Evolutionary conservation across 1,140 invertebrate genomes (phyloP).

Genomic region (Sipha flava): DNA sequence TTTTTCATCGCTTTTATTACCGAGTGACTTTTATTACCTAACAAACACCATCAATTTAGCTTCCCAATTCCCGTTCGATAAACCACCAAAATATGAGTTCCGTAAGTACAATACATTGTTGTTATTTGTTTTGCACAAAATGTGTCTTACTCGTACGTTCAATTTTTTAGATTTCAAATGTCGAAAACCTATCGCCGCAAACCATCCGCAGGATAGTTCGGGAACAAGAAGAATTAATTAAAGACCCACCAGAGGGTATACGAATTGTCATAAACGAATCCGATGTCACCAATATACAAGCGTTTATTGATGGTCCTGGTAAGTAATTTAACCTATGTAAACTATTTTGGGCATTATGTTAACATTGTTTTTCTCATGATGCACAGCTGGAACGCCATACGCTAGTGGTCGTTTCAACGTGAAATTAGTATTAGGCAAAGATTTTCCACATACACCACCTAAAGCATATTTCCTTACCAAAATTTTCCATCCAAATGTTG

Average conservation of each 20-base stretch:
- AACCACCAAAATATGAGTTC: slow-evolving; percentile 2
- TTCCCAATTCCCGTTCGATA: not conserved
- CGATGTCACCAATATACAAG: slow-evolving; percentile 87
- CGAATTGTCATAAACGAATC: slow-evolving; percentile 79
- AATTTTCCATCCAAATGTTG: slow-evolving; percentile 97
- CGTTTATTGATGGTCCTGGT: slow-evolving; percentile 80
- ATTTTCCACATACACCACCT: slow-evolving; percentile 85
- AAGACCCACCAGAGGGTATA: slow-evolving; percentile 78
- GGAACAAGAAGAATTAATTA: slow-evolving; percentile 68
- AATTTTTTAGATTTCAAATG: slow-evolving; percentile 63
- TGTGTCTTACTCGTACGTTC: not conserved
- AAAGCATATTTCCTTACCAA: slow-evolving; percentile 93
- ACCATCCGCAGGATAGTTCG: slow-evolving; percentile 74
- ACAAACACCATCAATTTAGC: too few relatives aligned
- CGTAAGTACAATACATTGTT: not conserved
- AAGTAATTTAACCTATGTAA: slow-evolving; percentile 36
- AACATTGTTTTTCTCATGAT: slow-evolving; percentile 39
- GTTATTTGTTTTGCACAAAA: not conserved
- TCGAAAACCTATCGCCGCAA: slow-evolving; percentile 89
- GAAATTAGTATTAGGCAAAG: slow-evolving; percentile 82
- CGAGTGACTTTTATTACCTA: too few relatives aligned
- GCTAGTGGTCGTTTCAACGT: slow-evolving; percentile 75
- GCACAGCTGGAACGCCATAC: slow-evolving; percentile 73
- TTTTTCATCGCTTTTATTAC: too few relatives aligned
- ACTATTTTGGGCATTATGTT: not conserved